Evolutionary conservation across 2,888 invertebrate genomes (phyloP).

Genomic region (Sinhomidia bicolor): DNA sequence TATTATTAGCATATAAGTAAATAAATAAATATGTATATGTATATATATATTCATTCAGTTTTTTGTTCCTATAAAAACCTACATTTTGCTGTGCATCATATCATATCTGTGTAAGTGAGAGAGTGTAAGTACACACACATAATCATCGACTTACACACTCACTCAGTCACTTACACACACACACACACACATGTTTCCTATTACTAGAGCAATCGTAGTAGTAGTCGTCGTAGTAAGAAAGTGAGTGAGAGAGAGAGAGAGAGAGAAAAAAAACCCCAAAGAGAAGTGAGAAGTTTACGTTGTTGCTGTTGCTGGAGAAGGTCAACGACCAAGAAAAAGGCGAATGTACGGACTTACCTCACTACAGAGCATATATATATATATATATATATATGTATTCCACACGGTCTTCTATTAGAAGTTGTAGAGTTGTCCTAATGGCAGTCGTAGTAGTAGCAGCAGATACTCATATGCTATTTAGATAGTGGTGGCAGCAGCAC

Average conservation of each 20-base stretch:
- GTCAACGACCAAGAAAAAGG: constrained; percentile 80
- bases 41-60: too few species aligned
- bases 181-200: constrained; percentile 33
- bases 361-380: constrained; percentile 40
- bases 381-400: not conserved
- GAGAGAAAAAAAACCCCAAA: constrained; percentile 28
- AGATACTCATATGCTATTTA: not conserved
- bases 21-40: not conserved
- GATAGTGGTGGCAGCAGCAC: not conserved
- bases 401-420: constrained; percentile 39
- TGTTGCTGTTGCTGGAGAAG: constrained; percentile 77
- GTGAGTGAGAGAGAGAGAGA: constrained; percentile 38
- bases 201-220: constrained; percentile 1
- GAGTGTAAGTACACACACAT: not conserved
- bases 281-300: constrained; percentile 67
- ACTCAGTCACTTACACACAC: not conserved
- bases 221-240: not conserved
- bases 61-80: too few species aligned
- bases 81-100: too few species aligned
- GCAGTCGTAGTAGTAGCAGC: not conserved
- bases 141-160: not conserved
- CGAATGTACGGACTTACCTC: constrained; percentile 79
- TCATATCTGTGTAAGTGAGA: not conserved
- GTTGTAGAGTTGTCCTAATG: not conserved
- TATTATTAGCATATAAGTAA: too few species aligned